These are phyloP conservation scores for Phorcus lineatus DNA, from an alignment of 2,888 invertebrate species.

Conservation along the genomic window DNA sequence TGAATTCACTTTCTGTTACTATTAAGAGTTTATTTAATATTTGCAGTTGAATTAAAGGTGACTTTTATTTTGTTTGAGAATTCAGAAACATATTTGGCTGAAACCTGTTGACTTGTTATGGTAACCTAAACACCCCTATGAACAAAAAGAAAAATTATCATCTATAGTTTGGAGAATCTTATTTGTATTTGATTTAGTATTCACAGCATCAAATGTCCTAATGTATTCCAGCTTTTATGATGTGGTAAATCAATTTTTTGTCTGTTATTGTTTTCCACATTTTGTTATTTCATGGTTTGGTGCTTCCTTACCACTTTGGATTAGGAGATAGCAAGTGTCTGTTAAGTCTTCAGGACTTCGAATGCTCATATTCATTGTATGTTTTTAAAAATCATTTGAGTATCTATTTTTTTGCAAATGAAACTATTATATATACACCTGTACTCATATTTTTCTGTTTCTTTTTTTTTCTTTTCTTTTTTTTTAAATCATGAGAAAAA, in stretches of 20 bases:
- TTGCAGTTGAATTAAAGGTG: too few relatives aligned
- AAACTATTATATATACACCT: constrained; percentile 8
- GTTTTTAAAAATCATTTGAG: neutral
- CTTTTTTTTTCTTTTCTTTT: neutral
- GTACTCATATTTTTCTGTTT: neutral
- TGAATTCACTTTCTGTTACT: too few relatives aligned
- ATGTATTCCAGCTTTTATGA: neutral
- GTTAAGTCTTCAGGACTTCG: constrained; percentile 1
- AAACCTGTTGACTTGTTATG: too few relatives aligned
- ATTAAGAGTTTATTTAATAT: too few relatives aligned
- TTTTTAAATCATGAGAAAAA: neutral
- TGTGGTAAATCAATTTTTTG: neutral
- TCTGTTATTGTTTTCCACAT: constrained; percentile 7
- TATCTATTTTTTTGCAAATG: constrained; percentile 1
- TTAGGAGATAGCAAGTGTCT: neutral
- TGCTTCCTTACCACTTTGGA: constrained; percentile 6
- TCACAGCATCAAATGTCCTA: too few relatives aligned
- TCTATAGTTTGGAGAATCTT: too few relatives aligned
- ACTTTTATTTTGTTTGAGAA: too few relatives aligned
- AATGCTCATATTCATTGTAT: constrained; percentile 9
- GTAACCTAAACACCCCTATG: too few relatives aligned
- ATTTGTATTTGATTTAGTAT: too few relatives aligned
- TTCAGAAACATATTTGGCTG: too few relatives aligned
- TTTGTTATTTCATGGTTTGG: constrained; percentile 4
- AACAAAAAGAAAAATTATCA: too few relatives aligned